Percentiles rank a stretch among this genome's conserved stretches.
phyloP scores from a whole-genome alignment of 2,113 vertebrate genomes.

The Centropus unirufus region DNA sequence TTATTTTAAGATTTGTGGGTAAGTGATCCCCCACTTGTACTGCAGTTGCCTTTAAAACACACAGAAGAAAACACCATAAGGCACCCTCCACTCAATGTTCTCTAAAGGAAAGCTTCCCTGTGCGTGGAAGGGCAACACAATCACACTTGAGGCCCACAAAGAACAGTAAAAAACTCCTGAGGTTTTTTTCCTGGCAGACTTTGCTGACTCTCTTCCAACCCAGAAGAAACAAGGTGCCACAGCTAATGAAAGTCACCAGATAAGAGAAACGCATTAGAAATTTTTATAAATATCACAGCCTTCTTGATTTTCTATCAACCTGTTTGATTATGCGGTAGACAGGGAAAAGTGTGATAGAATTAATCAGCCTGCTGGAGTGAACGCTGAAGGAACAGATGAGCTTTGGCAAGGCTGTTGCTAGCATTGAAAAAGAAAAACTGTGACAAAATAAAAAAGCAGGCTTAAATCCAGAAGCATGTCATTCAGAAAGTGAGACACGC shows the following conservation, averaged over 20 bases:
- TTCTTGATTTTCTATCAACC: neutral
- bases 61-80: slow-evolving; percentile 40
- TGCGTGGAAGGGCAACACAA: neutral
- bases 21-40: neutral
- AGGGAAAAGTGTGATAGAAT: slow-evolving; percentile 21
- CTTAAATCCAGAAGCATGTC: slow-evolving; percentile 35
- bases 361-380: slow-evolving; percentile 46
- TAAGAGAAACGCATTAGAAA: neutral
- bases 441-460: slow-evolving; percentile 11
- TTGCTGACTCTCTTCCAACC: neutral
- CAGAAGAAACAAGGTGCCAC: neutral
- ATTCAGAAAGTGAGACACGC: slow-evolving; percentile 45
- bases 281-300: neutral
- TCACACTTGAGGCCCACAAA: neutral
- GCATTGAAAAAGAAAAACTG: slow-evolving; percentile 12
- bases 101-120: neutral
- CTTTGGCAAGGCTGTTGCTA: slow-evolving; percentile 49
- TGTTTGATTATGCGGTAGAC: neutral
- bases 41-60: slow-evolving; percentile 5
- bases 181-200: neutral
- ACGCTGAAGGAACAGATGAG: slow-evolving; percentile 13
- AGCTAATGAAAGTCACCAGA: neutral
- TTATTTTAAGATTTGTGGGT: slow-evolving; percentile 10
- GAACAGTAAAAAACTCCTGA: neutral
- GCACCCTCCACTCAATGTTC: neutral